Evolutionary conservation across 2,113 vertebrate genomes (phyloP).

Genomic region (Pterophyllum scalare): DNA sequence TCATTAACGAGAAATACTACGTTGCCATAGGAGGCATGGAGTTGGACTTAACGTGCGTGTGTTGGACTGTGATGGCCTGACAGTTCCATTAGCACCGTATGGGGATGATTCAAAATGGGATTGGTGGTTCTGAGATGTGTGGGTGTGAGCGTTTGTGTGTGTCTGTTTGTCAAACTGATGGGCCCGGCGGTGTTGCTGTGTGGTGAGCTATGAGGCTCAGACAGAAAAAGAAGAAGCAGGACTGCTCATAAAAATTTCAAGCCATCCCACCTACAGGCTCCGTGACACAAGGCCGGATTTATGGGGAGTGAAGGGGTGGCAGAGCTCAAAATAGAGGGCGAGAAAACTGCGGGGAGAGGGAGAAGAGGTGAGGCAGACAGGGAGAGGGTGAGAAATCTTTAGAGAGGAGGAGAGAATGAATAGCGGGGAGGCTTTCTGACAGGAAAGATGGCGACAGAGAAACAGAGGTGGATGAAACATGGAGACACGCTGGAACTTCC

Average conservation of each 20-base stretch:
- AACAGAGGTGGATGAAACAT: neutral
- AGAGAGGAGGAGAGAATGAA: neutral
- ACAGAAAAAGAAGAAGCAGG: slow-evolving; percentile 38
- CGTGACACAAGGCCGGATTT: slow-evolving; percentile 39
- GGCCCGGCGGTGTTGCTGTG: slow-evolving; percentile 4
- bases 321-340: slow-evolving; percentile 41
- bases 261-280: slow-evolving; percentile 47
- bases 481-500: neutral
- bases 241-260: slow-evolving; percentile 60
- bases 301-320: slow-evolving; percentile 9
- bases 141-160: neutral
- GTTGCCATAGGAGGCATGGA: slow-evolving; percentile 32
- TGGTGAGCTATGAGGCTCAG: slow-evolving; percentile 40
- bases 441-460: neutral
- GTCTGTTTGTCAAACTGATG: slow-evolving; percentile 39
- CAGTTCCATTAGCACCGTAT: slow-evolving; percentile 45
- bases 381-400: neutral
- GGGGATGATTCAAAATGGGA: slow-evolving; percentile 37
- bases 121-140: slow-evolving; percentile 54
- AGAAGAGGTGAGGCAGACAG: neutral
- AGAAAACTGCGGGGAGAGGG: neutral
- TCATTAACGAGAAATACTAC: slow-evolving; percentile 37
- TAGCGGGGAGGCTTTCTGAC: neutral
- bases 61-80: slow-evolving; percentile 30
- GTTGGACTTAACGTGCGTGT: neutral